Evolutionary conservation across 2,797 vertebrate genomes (phyloP).

Genomic region (Pristis pectinata): DNA sequence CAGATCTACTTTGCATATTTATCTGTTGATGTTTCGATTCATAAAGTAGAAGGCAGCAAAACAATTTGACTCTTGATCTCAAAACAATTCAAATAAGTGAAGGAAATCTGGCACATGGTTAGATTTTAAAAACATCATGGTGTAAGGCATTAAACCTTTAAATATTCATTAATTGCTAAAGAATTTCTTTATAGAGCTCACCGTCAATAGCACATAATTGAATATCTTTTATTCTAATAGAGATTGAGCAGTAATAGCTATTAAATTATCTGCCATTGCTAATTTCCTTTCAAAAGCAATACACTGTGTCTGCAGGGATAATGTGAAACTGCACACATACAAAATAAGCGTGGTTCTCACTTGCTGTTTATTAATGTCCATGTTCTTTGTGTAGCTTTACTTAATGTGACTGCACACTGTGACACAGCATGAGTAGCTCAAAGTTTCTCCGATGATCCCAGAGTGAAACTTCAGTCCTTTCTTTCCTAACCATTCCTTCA

Average conservation of each 20-base stretch:
- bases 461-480: slow-evolving; percentile 62
- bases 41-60: not conserved
- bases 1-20: not conserved
- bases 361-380: slow-evolving; percentile 59
- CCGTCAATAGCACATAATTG: not conserved
- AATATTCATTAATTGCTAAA: not conserved
- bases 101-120: not conserved
- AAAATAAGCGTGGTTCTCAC: slow-evolving; percentile 39
- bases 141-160: not conserved
- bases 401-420: slow-evolving; percentile 65
- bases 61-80: not conserved
- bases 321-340: slow-evolving; percentile 32
- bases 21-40: not conserved
- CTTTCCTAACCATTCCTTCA: slow-evolving; percentile 61
- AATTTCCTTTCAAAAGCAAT: slow-evolving; percentile 37
- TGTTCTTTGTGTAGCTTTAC: slow-evolving; percentile 66
- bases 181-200: not conserved
- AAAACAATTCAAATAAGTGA: not conserved
- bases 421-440: slow-evolving; percentile 59
- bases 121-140: not conserved
- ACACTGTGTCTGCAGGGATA: slow-evolving; percentile 1
- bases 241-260: slow-evolving; percentile 33
- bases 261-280: slow-evolving; percentile 35
- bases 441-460: slow-evolving; percentile 65
- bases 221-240: slow-evolving; percentile 3